A percentile compares a stretch with the other conserved stretches of the same genome.
These are phyloP conservation scores for Caenorhabditis wallacei DNA, from an alignment of 2,888 invertebrate species.

Conservation along the genomic window DNA sequence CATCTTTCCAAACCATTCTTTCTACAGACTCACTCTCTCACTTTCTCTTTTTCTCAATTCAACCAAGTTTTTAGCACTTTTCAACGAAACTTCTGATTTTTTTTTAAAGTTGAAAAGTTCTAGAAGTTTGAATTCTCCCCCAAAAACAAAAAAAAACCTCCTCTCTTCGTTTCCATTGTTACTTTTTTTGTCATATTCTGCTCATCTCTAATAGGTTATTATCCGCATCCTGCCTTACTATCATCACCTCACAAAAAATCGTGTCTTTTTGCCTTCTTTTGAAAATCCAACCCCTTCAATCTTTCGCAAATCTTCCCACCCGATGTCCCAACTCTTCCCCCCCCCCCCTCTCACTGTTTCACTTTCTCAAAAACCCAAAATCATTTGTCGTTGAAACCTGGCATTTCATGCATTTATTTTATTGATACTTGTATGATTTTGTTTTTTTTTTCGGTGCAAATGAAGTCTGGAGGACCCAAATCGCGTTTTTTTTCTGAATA, in stretches of 20 bases:
- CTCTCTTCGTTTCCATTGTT: conserved; percentile 33
- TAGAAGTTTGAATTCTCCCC: neutral
- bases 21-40: conserved; percentile 1
- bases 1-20: conserved; percentile 38
- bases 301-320: conserved; percentile 6
- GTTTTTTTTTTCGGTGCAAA: conserved; percentile 48
- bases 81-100: neutral
- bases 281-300: neutral
- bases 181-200: neutral
- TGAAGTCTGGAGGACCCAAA: conserved; percentile 61
- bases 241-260: conserved; percentile 29
- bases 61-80: neutral
- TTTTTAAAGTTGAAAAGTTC: neutral
- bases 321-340: conserved; percentile 14
- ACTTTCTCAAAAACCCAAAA: conserved; percentile 19
- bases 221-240: conserved; percentile 11
- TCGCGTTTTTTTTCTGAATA: neutral
- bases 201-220: conserved; percentile 17
- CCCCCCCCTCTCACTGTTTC: conserved; percentile 11
- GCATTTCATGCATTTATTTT: conserved; percentile 18
- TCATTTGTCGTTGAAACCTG: conserved; percentile 35
- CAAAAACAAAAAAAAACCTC: conserved; percentile 44
- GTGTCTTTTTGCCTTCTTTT: conserved; percentile 42
- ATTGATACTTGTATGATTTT: conserved; percentile 24
- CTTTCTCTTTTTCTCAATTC: neutral